Conservation (phyloP, 1,140 invertebrate species). For the Magallana ariakensis region DNA sequence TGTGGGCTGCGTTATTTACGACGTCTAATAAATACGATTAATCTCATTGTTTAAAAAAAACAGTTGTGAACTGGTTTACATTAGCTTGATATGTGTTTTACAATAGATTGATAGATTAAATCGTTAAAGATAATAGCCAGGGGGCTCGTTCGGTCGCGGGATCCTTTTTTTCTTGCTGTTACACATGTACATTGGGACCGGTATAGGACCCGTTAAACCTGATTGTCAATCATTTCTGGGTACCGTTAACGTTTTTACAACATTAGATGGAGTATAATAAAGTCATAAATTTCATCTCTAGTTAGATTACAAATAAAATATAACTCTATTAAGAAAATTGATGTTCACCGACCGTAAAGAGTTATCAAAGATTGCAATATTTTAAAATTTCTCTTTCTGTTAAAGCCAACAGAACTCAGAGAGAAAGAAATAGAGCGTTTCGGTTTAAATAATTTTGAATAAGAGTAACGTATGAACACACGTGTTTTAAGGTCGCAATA, state of each 20-base stretch:
- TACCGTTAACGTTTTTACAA: slow-evolving; percentile 29
- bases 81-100: slow-evolving; percentile 25
- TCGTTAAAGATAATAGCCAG: slow-evolving; percentile 17
- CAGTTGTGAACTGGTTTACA: slow-evolving; percentile 38
- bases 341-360: too few relatives aligned
- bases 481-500: too few relatives aligned
- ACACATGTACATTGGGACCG: neutral
- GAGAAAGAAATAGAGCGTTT: too few relatives aligned
- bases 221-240: neutral
- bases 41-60: slow-evolving; percentile 23
- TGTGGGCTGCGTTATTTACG: slow-evolving; percentile 12
- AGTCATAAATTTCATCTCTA: neutral
- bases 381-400: too few relatives aligned
- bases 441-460: too few relatives aligned
- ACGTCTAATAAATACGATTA: slow-evolving; percentile 16
- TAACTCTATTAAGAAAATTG: too few relatives aligned
- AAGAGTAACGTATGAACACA: too few relatives aligned
- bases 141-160: neutral
- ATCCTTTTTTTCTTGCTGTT: neutral
- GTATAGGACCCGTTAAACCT: slow-evolving; percentile 6
- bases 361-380: too few relatives aligned
- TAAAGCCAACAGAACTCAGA: too few relatives aligned
- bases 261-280: neutral
- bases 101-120: slow-evolving; percentile 22
- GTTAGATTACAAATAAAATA: neutral